These are phyloP conservation scores for Tichodroma muraria DNA, from an alignment of 2,113 vertebrate species.

Conservation along the genomic window DNA sequence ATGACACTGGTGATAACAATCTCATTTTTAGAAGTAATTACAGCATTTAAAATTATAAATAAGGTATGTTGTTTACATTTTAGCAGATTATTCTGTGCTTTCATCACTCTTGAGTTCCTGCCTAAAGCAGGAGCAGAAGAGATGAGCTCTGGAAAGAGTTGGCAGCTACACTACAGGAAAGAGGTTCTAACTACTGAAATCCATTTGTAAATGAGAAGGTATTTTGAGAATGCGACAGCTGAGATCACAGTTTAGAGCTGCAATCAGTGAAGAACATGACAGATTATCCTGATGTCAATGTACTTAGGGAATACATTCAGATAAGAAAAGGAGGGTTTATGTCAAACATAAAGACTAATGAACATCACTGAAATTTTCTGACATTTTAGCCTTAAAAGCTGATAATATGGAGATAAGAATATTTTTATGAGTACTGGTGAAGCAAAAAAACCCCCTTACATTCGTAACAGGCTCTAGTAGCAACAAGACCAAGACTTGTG, in stretches of 20 bases:
- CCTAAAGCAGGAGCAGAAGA: not conserved
- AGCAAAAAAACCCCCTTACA: rapidly evolving
- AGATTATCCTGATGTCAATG: not conserved
- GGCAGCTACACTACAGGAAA: not conserved
- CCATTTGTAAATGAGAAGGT: not conserved
- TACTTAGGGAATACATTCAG: not conserved
- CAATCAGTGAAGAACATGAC: not conserved
- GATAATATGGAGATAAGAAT: not conserved
- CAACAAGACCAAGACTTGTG: not conserved
- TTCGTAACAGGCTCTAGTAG: not conserved
- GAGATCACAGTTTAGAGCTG: not conserved
- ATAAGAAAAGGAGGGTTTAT: not conserved
- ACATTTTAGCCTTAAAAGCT: not conserved
- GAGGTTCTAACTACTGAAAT: not conserved
- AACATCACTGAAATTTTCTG: not conserved
- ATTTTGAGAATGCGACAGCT: not conserved
- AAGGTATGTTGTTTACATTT: not conserved
- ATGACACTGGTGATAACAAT: not conserved
- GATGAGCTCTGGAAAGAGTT: not conserved
- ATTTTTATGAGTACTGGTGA: not conserved
- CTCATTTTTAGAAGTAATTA: not conserved
- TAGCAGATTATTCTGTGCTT: not conserved
- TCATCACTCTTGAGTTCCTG: not conserved
- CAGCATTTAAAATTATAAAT: not conserved
- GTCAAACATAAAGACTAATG: not conserved